Conservation (phyloP, 2,113 vertebrate genomes). For the Halichoerus grypus region DNA sequence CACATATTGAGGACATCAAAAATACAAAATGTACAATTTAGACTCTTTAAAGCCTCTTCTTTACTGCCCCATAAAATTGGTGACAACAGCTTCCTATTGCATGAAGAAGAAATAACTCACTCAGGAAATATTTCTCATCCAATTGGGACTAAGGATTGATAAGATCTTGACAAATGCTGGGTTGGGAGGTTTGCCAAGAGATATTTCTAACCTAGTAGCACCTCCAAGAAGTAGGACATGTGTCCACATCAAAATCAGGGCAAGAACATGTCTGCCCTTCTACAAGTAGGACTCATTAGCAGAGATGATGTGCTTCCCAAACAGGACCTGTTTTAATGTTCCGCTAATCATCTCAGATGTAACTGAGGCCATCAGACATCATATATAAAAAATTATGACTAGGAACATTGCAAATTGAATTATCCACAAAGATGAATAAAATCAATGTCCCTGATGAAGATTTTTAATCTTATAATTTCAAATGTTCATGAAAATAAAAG, state of each 20-base stretch:
- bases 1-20: constrained; percentile 58
- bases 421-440: background rate
- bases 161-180: constrained; percentile 60
- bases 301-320: background rate
- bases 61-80: constrained; percentile 47
- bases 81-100: constrained; percentile 11
- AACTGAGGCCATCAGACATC: background rate
- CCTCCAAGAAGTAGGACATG: background rate
- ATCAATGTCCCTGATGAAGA: background rate
- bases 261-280: background rate
- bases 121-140: constrained; percentile 56
- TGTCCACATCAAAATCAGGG: background rate
- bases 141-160: background rate
- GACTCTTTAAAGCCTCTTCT: constrained; percentile 63
- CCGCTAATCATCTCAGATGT: background rate
- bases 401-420: background rate
- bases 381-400: background rate
- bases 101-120: constrained; percentile 52
- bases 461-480: constrained; percentile 9
- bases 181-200: background rate
- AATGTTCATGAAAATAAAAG: background rate
- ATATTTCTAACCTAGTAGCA: background rate
- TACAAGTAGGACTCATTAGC: constrained; percentile 2
- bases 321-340: background rate
- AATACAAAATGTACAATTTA: constrained; percentile 60